Evolutionary conservation across 2,888 invertebrate species (phyloP).

Genomic region (Nephrotoma flavescens): DNA sequence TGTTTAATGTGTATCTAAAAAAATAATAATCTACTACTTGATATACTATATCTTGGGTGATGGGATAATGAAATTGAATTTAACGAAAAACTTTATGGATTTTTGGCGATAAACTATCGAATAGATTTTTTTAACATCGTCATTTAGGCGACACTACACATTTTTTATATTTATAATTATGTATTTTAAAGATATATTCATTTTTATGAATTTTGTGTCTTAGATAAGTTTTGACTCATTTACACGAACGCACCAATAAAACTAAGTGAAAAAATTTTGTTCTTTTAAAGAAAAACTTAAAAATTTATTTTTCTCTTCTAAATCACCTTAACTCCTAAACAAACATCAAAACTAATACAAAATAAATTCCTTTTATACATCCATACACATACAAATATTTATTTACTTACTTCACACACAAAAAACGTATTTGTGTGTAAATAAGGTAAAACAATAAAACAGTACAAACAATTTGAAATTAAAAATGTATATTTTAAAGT

Average conservation of each 20-base stretch:
- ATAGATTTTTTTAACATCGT: neutral
- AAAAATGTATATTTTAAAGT: neutral
- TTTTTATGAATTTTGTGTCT: neutral
- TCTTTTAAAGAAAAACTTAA: neutral
- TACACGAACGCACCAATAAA: neutral
- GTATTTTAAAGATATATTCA: neutral
- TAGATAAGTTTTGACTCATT: neutral
- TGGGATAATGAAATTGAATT: too few relatives aligned
- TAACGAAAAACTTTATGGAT: too few relatives aligned
- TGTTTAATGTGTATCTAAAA: neutral
- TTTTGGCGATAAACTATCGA: too few relatives aligned
- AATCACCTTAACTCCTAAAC: neutral
- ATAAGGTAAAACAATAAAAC: neutral
- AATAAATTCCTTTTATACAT: neutral
- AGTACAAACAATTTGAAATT: neutral
- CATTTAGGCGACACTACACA: neutral
- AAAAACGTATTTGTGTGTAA: neutral
- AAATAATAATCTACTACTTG: neutral
- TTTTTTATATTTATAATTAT: neutral
- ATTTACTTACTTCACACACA: neutral
- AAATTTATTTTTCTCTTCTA: neutral
- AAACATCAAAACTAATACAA: neutral
- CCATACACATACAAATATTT: neutral
- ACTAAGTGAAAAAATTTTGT: neutral
- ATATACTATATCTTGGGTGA: neutral